phyloP scores from a whole-genome alignment of 2,113 vertebrate genomes.

The Albula glossodonta region DNA sequence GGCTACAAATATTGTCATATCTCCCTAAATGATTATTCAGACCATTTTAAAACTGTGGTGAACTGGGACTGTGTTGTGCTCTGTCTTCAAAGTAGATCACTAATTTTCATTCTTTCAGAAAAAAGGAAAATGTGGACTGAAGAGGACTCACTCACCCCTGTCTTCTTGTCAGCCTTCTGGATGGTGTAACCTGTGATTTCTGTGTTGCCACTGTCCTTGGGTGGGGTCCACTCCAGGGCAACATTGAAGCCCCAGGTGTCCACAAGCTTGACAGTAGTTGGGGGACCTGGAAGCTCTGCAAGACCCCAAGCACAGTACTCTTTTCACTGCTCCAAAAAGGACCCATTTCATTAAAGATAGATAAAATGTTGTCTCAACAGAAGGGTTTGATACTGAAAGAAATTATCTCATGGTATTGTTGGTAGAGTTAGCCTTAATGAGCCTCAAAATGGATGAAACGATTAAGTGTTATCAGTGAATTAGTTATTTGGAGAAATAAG shows the following conservation, averaged over 20 bases:
- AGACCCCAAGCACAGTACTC: background rate
- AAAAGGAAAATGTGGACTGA: no score
- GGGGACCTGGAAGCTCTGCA: conserved; percentile 84
- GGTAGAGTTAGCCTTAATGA: no score
- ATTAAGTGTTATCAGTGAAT: no score
- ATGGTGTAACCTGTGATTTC: conserved; percentile 89
- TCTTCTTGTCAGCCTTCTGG: conserved; percentile 96
- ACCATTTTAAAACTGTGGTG: background rate
- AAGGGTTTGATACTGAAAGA: no score
- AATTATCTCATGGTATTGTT: no score
- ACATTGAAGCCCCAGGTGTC: conserved; percentile 95
- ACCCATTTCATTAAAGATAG: no score
- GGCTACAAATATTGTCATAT: background rate
- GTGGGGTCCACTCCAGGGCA: conserved; percentile 85
- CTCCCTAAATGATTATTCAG: background rate
- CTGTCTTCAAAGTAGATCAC: background rate
- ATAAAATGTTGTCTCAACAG: no score
- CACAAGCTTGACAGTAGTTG: conserved; percentile 77
- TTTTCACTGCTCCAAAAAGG: no score
- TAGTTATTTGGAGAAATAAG: no score
- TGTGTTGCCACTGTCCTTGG: conserved; percentile 85
- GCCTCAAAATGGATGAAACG: no score
- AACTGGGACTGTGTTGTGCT: background rate
- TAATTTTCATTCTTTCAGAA: background rate
- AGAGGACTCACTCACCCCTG: conserved; percentile 74